Percentiles rank a stretch among this genome's conserved stretches.
Conservation (phyloP, 2,888 invertebrate genomes). For the Latrodectus hesperus region DNA sequence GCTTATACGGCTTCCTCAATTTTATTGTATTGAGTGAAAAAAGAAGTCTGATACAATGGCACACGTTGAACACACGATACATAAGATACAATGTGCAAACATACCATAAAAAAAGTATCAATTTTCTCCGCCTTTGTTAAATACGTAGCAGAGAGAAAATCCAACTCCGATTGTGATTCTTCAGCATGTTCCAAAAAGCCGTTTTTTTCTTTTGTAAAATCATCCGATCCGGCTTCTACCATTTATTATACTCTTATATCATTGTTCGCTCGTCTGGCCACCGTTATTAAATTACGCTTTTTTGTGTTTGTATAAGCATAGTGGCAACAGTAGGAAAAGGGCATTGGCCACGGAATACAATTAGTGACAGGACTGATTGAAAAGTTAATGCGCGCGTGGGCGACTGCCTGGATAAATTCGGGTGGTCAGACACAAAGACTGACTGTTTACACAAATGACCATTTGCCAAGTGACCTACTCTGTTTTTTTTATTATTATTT, state of each 20-base stretch:
- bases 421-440: constrained; percentile 36
- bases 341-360: constrained; percentile 60
- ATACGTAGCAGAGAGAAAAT: background rate
- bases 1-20: too few species aligned
- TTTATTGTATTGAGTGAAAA: too few species aligned
- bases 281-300: constrained; percentile 55
- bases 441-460: constrained; percentile 50
- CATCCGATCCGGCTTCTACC: constrained; percentile 22
- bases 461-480: constrained; percentile 58
- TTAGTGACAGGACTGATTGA: constrained; percentile 41
- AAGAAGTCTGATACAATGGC: too few species aligned
- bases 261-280: constrained; percentile 23
- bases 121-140: background rate
- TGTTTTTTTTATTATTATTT: constrained; percentile 15
- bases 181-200: background rate
- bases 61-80: too few species aligned
- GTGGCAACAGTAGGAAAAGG: constrained; percentile 40
- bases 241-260: constrained; percentile 53
- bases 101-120: too few species aligned
- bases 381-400: constrained; percentile 31
- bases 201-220: constrained; percentile 29
- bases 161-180: background rate
- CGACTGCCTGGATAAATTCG: constrained; percentile 34
- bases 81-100: too few species aligned
- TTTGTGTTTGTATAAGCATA: constrained; percentile 20